Evolutionary conservation across 2,113 vertebrate species (phyloP).

Genomic region (Eublepharis macularius): DNA sequence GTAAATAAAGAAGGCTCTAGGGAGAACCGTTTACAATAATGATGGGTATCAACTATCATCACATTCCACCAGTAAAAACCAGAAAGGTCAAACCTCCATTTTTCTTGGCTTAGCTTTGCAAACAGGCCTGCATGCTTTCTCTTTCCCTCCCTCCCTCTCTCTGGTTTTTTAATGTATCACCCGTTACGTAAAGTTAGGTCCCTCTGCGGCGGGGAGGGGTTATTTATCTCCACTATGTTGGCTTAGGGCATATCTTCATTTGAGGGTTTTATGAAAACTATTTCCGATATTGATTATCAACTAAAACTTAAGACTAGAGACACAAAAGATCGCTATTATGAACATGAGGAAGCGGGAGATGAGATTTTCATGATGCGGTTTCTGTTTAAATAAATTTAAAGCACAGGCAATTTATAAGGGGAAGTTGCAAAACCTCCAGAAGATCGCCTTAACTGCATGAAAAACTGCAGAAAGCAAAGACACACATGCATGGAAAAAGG

Average conservation of each 20-base stretch:
- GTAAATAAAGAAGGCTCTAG: conserved; percentile 66
- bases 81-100: conserved; percentile 66
- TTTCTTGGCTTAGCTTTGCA: conserved; percentile 72
- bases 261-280: conserved; percentile 53
- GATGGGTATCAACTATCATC: conserved; percentile 71
- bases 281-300: conserved; percentile 65
- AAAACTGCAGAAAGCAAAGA: conserved; percentile 25
- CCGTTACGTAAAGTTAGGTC: conserved; percentile 71
- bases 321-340: conserved; percentile 50
- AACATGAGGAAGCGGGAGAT: not conserved
- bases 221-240: conserved; percentile 72
- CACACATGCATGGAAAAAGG: not conserved
- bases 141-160: no score
- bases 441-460: not conserved
- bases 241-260: conserved; percentile 58
- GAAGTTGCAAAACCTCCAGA: conserved; percentile 32
- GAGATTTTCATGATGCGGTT: conserved; percentile 52
- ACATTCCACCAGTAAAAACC: conserved; percentile 70
- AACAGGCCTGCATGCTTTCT: no score
- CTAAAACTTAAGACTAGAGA: conserved; percentile 53
- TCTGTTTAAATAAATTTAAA: conserved; percentile 48
- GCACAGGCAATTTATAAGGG: conserved; percentile 39
- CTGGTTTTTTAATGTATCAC: conserved; percentile 64
- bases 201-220: conserved; percentile 63
- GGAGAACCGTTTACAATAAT: conserved; percentile 69